phyloP scores from a whole-genome alignment of 2,888 invertebrate species.

The Nomada fabriciana region DNA sequence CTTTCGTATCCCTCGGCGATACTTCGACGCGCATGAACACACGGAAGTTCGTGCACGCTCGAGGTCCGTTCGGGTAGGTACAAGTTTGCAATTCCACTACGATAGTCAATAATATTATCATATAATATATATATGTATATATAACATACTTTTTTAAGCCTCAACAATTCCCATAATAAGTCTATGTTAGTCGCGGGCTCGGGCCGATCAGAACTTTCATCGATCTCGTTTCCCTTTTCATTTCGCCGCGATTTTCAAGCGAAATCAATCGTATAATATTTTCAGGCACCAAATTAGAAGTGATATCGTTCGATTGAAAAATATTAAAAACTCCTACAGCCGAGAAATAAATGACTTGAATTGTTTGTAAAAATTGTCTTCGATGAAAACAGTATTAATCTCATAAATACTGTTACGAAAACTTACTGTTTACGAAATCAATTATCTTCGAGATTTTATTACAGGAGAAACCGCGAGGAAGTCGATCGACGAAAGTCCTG shows the following conservation, averaged over 20 bases:
- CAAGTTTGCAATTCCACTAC: slow-evolving; percentile 74
- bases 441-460: not conserved
- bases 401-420: no score
- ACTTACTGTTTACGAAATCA: not conserved
- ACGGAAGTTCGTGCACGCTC: slow-evolving; percentile 30
- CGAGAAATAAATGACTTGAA: no score
- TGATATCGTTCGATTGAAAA: no score
- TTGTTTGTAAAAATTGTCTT: no score
- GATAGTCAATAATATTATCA: slow-evolving; percentile 68
- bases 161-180: slow-evolving; percentile 81
- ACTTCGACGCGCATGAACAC: slow-evolving; percentile 26
- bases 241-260: not conserved
- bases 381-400: no score
- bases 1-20: slow-evolving; percentile 9
- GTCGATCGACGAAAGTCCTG: slow-evolving; percentile 36
- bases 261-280: no score
- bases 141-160: slow-evolving; percentile 78
- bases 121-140: slow-evolving; percentile 70
- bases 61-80: slow-evolving; percentile 57
- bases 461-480: not conserved
- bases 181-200: slow-evolving; percentile 69
- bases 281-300: no score
- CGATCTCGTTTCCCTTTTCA: slow-evolving; percentile 37
- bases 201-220: slow-evolving; percentile 53
- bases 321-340: no score